Conservation (phyloP, 2,113 vertebrate species). For the Albula glossodonta region DNA sequence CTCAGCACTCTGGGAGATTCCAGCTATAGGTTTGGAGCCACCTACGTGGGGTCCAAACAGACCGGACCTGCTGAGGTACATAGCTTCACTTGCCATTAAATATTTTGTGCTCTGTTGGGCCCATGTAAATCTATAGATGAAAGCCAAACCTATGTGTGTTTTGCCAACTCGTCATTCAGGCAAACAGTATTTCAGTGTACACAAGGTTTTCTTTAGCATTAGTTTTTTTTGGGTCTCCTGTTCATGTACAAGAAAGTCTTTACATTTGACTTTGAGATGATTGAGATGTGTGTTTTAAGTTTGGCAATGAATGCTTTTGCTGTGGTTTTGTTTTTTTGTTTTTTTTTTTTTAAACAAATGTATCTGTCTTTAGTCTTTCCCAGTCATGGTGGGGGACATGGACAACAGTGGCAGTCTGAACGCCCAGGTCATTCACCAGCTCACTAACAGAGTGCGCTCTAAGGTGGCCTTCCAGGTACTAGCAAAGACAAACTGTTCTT, state of each 20-base stretch:
- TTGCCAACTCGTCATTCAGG: too few relatives aligned
- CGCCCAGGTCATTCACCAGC: slow-evolving; percentile 85
- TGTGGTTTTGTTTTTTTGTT: background rate
- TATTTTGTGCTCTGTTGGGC: background rate
- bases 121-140: too few relatives aligned
- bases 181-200: background rate
- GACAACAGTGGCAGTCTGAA: slow-evolving; percentile 87
- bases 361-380: slow-evolving; percentile 71
- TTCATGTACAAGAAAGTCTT: too few relatives aligned
- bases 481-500: background rate
- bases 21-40: slow-evolving; percentile 83
- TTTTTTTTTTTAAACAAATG: background rate
- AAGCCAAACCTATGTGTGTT: too few relatives aligned
- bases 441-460: slow-evolving; percentile 70
- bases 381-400: slow-evolving; percentile 84
- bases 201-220: background rate
- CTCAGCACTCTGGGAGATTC: slow-evolving; percentile 83
- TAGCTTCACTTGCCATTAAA: background rate
- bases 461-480: slow-evolving; percentile 85
- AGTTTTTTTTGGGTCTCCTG: background rate
- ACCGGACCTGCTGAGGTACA: slow-evolving; percentile 81
- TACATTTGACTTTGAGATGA: too few relatives aligned
- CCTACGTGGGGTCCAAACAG: slow-evolving; percentile 82
- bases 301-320: background rate
- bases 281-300: too few relatives aligned